Conservation (phyloP, 1,140 invertebrate genomes). For the Anthonomus grandis region DNA sequence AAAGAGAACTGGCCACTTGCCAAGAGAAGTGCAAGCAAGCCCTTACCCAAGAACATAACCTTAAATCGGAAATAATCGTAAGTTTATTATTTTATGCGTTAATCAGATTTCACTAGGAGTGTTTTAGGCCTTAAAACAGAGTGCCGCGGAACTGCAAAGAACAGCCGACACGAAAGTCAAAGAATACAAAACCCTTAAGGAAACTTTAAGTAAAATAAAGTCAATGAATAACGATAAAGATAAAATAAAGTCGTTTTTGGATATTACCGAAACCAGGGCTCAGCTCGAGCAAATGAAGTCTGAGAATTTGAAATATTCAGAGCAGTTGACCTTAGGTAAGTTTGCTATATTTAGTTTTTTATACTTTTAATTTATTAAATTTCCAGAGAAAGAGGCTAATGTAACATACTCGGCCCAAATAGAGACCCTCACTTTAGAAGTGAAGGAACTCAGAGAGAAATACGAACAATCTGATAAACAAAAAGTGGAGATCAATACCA, state of each 20-base stretch:
- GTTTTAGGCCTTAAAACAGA: constrained; percentile 24
- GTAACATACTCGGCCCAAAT: constrained; percentile 34
- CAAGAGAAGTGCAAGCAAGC: constrained; percentile 31
- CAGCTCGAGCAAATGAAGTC: constrained; percentile 51
- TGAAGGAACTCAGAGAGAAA: constrained; percentile 58
- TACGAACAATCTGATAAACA: constrained; percentile 71
- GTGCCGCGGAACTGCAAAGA: constrained; percentile 33
- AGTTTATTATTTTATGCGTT: background rate
- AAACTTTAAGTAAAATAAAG: constrained; percentile 50
- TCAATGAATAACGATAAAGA: constrained; percentile 47
- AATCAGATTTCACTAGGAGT: background rate
- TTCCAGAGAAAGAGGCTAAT: constrained; percentile 45
- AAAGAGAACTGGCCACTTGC: constrained; percentile 37
- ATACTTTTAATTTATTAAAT: too few relatives aligned
- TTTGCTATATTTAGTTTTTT: background rate
- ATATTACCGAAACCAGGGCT: constrained; percentile 51
- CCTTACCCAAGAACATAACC: constrained; percentile 22
- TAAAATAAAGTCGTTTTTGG: constrained; percentile 48
- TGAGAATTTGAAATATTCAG: constrained; percentile 46
- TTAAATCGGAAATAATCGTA: constrained; percentile 26
- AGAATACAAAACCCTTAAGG: constrained; percentile 47
- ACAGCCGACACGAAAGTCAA: constrained; percentile 42
- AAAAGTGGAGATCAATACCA: constrained; percentile 75
- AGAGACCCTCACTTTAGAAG: constrained; percentile 47
- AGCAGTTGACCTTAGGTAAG: constrained; percentile 44